Percentiles rank a stretch among this genome's conserved stretches.
phyloP scores from a whole-genome alignment of 2,797 vertebrate species.

The Hydrocynus forskahlii region DNA sequence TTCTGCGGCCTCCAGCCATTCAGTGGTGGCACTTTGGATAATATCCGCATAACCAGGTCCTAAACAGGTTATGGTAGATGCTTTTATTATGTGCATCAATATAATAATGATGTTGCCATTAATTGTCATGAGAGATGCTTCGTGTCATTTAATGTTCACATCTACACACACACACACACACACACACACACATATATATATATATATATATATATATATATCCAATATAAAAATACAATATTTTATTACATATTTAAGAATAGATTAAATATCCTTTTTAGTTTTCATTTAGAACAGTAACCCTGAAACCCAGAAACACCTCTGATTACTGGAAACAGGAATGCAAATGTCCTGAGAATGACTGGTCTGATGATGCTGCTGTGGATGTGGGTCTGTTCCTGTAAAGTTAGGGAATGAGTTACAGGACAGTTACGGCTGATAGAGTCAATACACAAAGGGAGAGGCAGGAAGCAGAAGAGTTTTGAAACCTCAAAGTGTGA shows the following conservation, averaged over 20 bases:
- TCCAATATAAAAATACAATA: too few species aligned
- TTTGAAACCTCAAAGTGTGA: background rate
- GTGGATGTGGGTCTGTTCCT: conserved; percentile 23
- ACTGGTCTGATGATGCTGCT: conserved; percentile 8
- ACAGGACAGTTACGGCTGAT: conserved; percentile 41
- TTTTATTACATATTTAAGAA: background rate
- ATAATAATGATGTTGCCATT: too few species aligned
- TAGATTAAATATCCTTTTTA: background rate
- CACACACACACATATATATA: too few species aligned
- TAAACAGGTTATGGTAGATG: too few species aligned
- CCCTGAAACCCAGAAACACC: background rate
- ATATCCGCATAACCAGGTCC: too few species aligned
- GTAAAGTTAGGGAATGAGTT: conserved; percentile 41
- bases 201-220: too few species aligned
- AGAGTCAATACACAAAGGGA: conserved; percentile 8
- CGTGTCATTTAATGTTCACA: too few species aligned
- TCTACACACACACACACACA: too few species aligned
- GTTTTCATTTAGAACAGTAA: background rate
- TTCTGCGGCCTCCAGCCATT: too few species aligned
- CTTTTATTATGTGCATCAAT: too few species aligned
- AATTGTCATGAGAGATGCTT: too few species aligned
- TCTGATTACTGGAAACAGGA: conserved; percentile 34
- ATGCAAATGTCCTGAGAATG: conserved; percentile 10
- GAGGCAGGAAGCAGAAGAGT: background rate
- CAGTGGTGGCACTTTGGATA: too few species aligned